Base-by-base conservation (phyloP, 2,888 invertebrate genomes). In the Drosophila ochracea region DNA sequence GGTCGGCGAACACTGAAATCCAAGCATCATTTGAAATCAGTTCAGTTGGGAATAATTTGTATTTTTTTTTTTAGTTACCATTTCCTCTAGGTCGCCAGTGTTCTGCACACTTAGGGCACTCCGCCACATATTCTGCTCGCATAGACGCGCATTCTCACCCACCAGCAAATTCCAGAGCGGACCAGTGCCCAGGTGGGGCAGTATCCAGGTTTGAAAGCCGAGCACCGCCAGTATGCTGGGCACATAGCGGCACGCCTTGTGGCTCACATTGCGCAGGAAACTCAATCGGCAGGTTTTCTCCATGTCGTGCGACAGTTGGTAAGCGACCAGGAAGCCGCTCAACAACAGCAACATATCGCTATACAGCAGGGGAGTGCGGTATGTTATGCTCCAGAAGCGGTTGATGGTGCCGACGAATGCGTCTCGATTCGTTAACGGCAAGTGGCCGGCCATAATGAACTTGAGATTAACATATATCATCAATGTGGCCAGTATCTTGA, bases 1-100 rank as follows among this genome's bases (percentile, higher is more conserved):
- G 92, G 96, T 96, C 1, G 96, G 95, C 30, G 96, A 96, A 86
- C 97, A 97, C 97, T 97, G 52, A n/a, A 69, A 73, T 47, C 47
- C 9, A 25, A 47, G 1, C 13, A 9, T 21, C 7, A 41, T n/a
- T 41, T 4, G 1, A 47, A 21, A 47, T 21, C 10, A n/a, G 21
- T 43, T 16, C 25, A 28, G 37, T 10, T n/a, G n/a, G 11, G 10
- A n/a, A 41, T 5, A 41, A 11, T 43, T 43, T 21, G 5, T 1
- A 43, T 43, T 11, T 33, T 25, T 0, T 16, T 9, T 16, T 9
- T 4, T 28, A 9, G 5, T 92, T 91, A 96, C 96, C 94, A 96
- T 96, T 74, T 96, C 95, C 88, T 96, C 95, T 78, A 96, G 94
- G 1, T 95, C 95, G 78, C 95, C 95, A 80, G 95, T 95, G 87